Evolutionary conservation across 2,888 invertebrate species (phyloP), one percentile per base, ranked within the genome.

Genomic region (Patella caerulea): DNA sequence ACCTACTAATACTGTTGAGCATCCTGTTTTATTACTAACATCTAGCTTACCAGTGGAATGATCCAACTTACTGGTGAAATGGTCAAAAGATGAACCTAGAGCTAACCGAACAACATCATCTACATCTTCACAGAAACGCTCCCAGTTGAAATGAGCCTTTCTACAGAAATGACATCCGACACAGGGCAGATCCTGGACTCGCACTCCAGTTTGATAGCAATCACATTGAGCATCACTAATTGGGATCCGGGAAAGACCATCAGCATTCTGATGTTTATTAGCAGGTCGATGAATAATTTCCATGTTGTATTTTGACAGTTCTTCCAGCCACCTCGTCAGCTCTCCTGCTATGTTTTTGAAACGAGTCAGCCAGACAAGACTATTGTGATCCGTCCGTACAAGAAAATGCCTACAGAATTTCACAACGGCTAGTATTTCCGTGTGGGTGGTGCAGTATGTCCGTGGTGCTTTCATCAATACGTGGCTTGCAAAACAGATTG

Each of bases 311-410:
- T 84, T 82, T 14, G 71, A 65, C 15, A 85, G 55, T 55, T 83
- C 83, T 52, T 84, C 81, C 7, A 83, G 19, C 84, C 83, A 83
- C 34, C 83, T 59, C 0, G 83, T 82, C 4, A 83, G 45, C 53
- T 83, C 81, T 14, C 82, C 82, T 19, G 80, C 71, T 15, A 78
- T 79, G 19, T 82, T 71, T 24, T 79, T 81, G 59, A 83, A 84
- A 5, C 79, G 54, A 56, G 81, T 70, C 29, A 82, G 54, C 83
- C 81, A 83, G 2, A 65, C 73, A 17, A 81, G 24, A 74, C 82
- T 83, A 5, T 54, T 74, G 71, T 84, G 83, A 53, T 83, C 83
- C 12, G 82, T 82, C n/a, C 81, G 19, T 12, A 83, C 78, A 3
- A 71, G n/a, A 55, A 78, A 84, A 14, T 81, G 82, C 15, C 80